These are phyloP conservation scores for Osedax frankpressi DNA, from an alignment of 2,888 invertebrate species.

Conservation along the genomic window DNA sequence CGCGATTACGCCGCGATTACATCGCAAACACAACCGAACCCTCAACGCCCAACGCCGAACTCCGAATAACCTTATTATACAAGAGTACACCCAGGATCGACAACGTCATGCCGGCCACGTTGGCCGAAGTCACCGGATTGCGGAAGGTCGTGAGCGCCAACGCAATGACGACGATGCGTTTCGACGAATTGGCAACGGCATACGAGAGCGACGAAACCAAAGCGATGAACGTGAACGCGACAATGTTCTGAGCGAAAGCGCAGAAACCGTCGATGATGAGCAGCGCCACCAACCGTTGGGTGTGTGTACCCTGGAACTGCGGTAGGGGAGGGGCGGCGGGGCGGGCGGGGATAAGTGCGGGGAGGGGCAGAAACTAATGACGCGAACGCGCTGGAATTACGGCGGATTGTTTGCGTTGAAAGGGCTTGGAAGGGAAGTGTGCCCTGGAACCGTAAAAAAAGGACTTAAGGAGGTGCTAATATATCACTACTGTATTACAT, in stretches of 20 bases:
- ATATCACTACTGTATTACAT: no score
- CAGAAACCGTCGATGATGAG: slow-evolving; percentile 68
- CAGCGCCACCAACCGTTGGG: slow-evolving; percentile 45
- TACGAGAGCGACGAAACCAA: slow-evolving; percentile 80
- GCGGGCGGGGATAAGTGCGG: neutral
- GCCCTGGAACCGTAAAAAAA: no score
- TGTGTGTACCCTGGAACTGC: slow-evolving; percentile 34
- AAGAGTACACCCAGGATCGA: slow-evolving; percentile 77
- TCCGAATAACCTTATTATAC: slow-evolving; percentile 69
- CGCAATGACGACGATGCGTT: slow-evolving; percentile 73
- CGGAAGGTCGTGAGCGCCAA: slow-evolving; percentile 72
- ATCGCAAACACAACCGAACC: no score
- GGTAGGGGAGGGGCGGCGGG: neutral
- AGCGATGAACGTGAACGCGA: slow-evolving; percentile 82
- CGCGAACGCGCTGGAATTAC: neutral
- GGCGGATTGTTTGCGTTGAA: no score
- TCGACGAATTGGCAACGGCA: slow-evolving; percentile 86
- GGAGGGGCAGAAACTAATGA: neutral
- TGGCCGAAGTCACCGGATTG: slow-evolving; percentile 77
- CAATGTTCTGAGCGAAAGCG: slow-evolving; percentile 85
- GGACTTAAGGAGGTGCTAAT: no score
- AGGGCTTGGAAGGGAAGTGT: no score
- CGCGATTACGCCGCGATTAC: no score
- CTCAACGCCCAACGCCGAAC: no score
- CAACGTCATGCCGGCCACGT: slow-evolving; percentile 75